A percentile compares a stretch with the other conserved stretches of the same genome.
phyloP scores from a whole-genome alignment of 1,140 invertebrate genomes.

The Galleria mellonella region DNA sequence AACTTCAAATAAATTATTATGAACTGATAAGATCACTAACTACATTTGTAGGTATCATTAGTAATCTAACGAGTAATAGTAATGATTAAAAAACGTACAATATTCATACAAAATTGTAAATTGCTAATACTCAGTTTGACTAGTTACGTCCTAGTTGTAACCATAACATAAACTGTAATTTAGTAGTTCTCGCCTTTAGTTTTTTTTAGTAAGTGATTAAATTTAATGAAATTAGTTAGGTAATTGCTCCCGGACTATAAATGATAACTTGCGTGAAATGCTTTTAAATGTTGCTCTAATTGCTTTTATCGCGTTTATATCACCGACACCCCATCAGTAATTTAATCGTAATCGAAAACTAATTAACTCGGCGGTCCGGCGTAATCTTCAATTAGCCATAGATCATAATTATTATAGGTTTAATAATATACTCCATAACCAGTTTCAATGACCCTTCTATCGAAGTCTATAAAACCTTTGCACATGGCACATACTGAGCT shows the following conservation, averaged over 20 bases:
- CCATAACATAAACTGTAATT: no score
- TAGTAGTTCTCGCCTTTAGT: no score
- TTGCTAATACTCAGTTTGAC: no score
- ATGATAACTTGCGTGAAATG: constrained; percentile 17
- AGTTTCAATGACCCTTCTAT: constrained; percentile 7
- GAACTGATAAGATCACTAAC: no score
- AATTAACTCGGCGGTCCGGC: constrained; percentile 24
- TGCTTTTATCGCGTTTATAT: constrained; percentile 21
- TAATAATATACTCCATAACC: constrained; percentile 7
- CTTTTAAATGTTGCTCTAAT: constrained; percentile 23
- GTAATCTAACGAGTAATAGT: no score
- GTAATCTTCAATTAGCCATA: constrained; percentile 35
- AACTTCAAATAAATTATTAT: no score
- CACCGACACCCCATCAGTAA: constrained; percentile 25
- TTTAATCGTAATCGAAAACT: constrained; percentile 39
- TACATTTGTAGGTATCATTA: no score
- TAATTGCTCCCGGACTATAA: constrained; percentile 8
- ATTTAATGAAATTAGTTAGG: background rate
- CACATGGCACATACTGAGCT: constrained; percentile 6
- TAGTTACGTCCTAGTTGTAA: no score
- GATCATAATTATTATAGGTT: constrained; percentile 16
- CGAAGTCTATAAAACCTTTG: constrained; percentile 13
- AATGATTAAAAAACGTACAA: no score
- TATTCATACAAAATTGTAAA: no score
- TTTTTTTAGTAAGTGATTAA: background rate